These are phyloP conservation scores for Heteromyza rotundicornis DNA, from an alignment of 2,888 invertebrate species.

Conservation along the genomic window DNA sequence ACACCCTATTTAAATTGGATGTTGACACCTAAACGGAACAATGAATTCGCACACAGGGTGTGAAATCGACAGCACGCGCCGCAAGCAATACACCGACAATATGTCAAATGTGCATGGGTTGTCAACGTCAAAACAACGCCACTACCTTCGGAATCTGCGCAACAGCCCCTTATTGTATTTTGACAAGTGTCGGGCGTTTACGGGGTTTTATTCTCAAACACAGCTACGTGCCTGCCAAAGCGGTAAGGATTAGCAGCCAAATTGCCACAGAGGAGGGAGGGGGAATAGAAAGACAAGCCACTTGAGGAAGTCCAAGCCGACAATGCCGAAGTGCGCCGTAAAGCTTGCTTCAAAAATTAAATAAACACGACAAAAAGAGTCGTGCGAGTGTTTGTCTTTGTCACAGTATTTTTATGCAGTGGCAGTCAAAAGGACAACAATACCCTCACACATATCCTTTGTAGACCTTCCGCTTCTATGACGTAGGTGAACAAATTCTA, in stretches of 20 bases:
- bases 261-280: conserved; percentile 17
- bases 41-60: conserved; percentile 50
- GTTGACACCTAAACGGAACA: too few species aligned
- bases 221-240: conserved; percentile 41
- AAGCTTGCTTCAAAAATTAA: conserved; percentile 6
- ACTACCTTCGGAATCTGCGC: too few species aligned
- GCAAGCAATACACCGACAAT: conserved; percentile 40
- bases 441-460: too few species aligned
- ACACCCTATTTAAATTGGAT: neutral
- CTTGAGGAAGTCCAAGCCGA: neutral
- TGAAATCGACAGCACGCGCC: conserved; percentile 56
- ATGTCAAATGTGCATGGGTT: conserved; percentile 51
- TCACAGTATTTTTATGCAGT: neutral
- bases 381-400: neutral
- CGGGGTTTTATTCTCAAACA: conserved; percentile 46
- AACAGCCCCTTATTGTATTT: conserved; percentile 46
- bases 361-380: neutral
- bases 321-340: neutral
- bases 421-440: conserved; percentile 26
- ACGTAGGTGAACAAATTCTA: too few species aligned
- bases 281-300: neutral
- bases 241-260: conserved; percentile 35
- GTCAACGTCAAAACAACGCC: neutral
- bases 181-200: conserved; percentile 59
- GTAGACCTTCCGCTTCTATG: too few species aligned